Percentiles rank a stretch among this genome's conserved stretches.
Conservation (phyloP, 1,140 invertebrate species). For the Lithobius niger region DNA sequence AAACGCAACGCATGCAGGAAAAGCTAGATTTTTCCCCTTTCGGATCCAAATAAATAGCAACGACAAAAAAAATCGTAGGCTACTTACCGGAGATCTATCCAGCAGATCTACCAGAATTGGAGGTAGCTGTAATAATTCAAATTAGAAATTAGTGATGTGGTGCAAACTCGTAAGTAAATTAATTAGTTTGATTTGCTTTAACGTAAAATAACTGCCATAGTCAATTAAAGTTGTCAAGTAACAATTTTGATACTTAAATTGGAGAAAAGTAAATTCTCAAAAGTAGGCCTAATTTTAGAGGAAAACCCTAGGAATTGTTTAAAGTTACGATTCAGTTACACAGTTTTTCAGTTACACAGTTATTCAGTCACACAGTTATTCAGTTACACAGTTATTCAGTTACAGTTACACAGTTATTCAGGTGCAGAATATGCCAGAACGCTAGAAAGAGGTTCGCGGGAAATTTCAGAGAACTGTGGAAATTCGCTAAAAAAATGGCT, state of each 20-base stretch:
- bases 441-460: no score
- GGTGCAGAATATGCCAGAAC: no score
- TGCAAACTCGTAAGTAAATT: background rate
- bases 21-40: background rate
- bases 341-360: no score
- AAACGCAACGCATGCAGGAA: background rate
- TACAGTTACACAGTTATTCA: no score
- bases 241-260: background rate
- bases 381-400: no score
- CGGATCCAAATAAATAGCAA: background rate
- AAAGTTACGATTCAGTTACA: no score
- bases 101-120: constrained; percentile 69
- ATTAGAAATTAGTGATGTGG: background rate
- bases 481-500: no score
- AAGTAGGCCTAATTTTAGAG: no score
- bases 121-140: constrained; percentile 45
- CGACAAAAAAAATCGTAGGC: background rate
- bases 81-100: constrained; percentile 49
- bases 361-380: no score
- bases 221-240: background rate
- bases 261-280: no score
- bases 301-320: no score
- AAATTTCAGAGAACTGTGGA: no score
- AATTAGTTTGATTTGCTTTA: background rate
- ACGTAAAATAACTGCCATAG: background rate